Evolutionary conservation across 2,113 vertebrate genomes (phyloP), one percentile per base, ranked within the genome.

Genomic region (Paracyprichromis sp.): DNA sequence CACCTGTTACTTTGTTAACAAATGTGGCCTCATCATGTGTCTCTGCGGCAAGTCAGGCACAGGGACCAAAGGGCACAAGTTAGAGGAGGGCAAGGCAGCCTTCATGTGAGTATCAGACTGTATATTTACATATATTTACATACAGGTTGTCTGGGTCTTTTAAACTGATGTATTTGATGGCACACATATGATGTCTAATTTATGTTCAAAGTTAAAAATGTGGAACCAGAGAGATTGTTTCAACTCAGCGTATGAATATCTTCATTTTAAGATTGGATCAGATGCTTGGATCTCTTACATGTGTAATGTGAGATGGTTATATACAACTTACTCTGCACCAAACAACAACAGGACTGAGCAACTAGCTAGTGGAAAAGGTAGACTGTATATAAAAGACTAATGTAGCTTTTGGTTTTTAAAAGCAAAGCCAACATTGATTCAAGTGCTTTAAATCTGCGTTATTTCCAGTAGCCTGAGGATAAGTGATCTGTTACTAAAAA

Each of bases 1-100:
- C 95, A 98, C 98, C 94, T 99, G 99, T 95, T 99, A 97, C 96
- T 99, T 99, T 96, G 96, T 99, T 90, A 99, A 99, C 97, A 99
- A 99, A 94, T 99, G 99, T 1, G 99, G 99, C 87, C 97, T 99
- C 90, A 96, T 99, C 78, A 99, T 99, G 99, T 99, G 98, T 95
- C 94, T 99, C 80, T 99, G 99, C 0, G 98, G 98, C 17, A 99
- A 99, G 66, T 95, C 98, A 0, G 98, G 97, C 54, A 97, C 98
- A 0, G 97, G 98, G 3, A 96, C 97, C 86, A 99, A 99, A 96
- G 97, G 97, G 86, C 98, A 98, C 88, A 97, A 98, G 96, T 95
- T 98, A 90, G 99, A 99, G 85, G 97, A 98, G 91, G 98, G 98
- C 83, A 99, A 98, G 88, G 97, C 98, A 0, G 97, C 98, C 21